Evolutionary conservation across 2,113 vertebrate species (phyloP).

Genomic region (Oriolus oriolus): DNA sequence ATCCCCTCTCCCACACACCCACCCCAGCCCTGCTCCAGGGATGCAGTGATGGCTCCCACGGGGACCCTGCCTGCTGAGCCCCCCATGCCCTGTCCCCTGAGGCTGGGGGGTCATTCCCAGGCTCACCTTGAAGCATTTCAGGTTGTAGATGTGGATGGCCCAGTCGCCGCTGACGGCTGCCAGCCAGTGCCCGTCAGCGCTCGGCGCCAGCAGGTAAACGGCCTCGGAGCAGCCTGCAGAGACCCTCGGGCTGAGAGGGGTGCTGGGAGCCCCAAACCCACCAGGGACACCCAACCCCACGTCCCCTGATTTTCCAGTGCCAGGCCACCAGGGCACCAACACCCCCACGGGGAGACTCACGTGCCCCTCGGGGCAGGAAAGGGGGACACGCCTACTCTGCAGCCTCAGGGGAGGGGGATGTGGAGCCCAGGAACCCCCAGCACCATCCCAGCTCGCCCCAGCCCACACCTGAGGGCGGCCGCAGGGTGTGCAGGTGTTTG

Average conservation of each 20-base stretch:
- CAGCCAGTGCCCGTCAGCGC: conserved; percentile 84
- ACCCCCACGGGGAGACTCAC: neutral
- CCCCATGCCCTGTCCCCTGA: fast-evolving
- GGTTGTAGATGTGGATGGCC: conserved; percentile 80
- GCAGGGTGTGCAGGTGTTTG: conserved; percentile 77
- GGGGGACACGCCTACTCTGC: fast-evolving
- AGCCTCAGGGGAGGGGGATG: no score
- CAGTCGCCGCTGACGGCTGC: conserved; percentile 76
- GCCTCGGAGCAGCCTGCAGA: conserved; percentile 65
- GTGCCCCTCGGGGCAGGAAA: neutral
- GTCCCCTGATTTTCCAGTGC: fast-evolving
- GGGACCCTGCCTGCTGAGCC: neutral
- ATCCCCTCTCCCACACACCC: neutral
- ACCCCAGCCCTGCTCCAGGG: fast-evolving
- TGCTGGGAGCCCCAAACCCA: neutral
- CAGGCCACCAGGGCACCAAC: neutral
- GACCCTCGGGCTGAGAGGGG: fast-evolving
- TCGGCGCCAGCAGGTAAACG: conserved; percentile 78
- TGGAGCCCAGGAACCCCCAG: fast-evolving
- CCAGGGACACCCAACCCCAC: neutral
- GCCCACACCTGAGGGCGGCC: conserved; percentile 74
- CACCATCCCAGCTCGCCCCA: no score
- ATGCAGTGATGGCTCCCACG: fast-evolving
- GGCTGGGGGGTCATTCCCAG: neutral
- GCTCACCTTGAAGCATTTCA: conserved; percentile 82